Conservation (phyloP, 2,113 vertebrate species). For the Cyprinodon tularosa region DNA sequence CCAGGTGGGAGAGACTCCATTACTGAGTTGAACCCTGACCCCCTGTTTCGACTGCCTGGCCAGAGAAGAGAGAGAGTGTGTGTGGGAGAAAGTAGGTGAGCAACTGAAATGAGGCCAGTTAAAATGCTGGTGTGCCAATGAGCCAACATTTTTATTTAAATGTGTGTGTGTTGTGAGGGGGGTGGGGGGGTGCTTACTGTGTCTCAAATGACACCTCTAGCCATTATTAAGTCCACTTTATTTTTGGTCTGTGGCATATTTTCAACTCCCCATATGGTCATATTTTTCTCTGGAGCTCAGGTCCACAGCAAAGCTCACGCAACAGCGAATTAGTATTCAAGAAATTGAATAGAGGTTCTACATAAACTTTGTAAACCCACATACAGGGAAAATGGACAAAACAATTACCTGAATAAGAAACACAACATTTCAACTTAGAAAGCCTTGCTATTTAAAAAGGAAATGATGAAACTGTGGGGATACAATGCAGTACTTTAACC, state of each 20-base stretch:
- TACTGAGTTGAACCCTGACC: slow-evolving; percentile 71
- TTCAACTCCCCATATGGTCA: slow-evolving; percentile 67
- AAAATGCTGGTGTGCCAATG: slow-evolving; percentile 48
- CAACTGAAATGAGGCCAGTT: slow-evolving; percentile 58
- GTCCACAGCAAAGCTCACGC: slow-evolving; percentile 32
- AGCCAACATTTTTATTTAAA: slow-evolving; percentile 26
- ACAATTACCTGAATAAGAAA: slow-evolving; percentile 1
- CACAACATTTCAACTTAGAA: neutral
- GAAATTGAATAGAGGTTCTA: slow-evolving; percentile 11
- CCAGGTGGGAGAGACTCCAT: slow-evolving; percentile 75
- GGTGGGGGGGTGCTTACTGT: slow-evolving; percentile 17
- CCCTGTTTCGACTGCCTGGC: slow-evolving; percentile 51
- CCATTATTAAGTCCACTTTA: slow-evolving; percentile 67
- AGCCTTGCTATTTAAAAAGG: neutral
- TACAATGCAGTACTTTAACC: no score
- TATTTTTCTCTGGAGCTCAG: slow-evolving; percentile 45
- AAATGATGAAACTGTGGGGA: neutral
- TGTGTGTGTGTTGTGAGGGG: slow-evolving; percentile 5
- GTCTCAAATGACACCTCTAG: slow-evolving; percentile 64
- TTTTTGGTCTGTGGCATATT: slow-evolving; percentile 57
- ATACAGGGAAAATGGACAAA: slow-evolving; percentile 9
- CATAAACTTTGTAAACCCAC: slow-evolving; percentile 28
- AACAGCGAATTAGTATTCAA: slow-evolving; percentile 55
- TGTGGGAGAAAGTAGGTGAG: slow-evolving; percentile 14
- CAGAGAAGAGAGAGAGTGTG: slow-evolving; percentile 37